Evolutionary conservation across 2,888 invertebrate genomes (phyloP).

Genomic region (Dicyrtomina minuta): DNA sequence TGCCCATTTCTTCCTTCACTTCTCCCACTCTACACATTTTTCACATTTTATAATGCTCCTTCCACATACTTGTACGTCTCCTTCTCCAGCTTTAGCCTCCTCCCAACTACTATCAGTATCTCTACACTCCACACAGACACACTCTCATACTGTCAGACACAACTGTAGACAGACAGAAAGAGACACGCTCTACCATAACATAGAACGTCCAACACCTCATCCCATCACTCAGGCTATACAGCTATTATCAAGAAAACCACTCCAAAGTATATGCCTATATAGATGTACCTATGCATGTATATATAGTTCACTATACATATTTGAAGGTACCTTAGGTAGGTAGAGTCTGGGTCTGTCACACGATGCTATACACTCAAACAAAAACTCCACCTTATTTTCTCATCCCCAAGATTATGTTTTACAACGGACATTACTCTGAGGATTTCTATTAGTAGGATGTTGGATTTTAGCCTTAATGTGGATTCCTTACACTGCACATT

Average conservation of each 20-base stretch:
- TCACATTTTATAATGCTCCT: slow-evolving; percentile 40
- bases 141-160: slow-evolving; percentile 1
- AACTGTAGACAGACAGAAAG: slow-evolving; percentile 17
- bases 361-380: too few species aligned
- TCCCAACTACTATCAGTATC: not conserved
- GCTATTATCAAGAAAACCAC: slow-evolving; percentile 24
- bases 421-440: not conserved
- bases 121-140: not conserved
- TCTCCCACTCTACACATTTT: slow-evolving; percentile 33
- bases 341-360: too few species aligned
- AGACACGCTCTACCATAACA: not conserved
- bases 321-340: too few species aligned
- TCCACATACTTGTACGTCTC: not conserved
- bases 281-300: too few species aligned
- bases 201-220: slow-evolving; percentile 22
- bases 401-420: not conserved
- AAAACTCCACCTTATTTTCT: slow-evolving; percentile 15
- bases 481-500: too few species aligned
- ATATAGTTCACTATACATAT: too few species aligned
- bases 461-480: too few species aligned
- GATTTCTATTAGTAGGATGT: too few species aligned
- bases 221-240: slow-evolving; percentile 33
- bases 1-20: slow-evolving; percentile 45
- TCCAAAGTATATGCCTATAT: not conserved
- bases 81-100: not conserved